phyloP scores from a whole-genome alignment of 30 jellyfish, hydroid and myxozoan species.

The Phacellophora camtschatica region DNA sequence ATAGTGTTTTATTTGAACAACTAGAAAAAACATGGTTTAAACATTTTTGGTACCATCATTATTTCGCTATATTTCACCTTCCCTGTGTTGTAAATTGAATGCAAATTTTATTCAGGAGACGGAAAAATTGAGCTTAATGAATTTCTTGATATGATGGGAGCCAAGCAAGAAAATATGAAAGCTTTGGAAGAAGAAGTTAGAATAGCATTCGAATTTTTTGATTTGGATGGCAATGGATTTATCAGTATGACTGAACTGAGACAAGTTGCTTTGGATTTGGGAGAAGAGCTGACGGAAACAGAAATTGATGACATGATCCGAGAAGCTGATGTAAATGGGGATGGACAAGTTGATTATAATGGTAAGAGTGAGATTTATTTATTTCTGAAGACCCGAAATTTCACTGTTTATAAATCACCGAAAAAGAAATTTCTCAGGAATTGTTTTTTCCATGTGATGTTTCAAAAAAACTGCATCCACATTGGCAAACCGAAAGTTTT shows the following conservation, averaged over 20 bases:
- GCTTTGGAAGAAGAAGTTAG: constrained; percentile 71
- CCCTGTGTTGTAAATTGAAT: too few relatives aligned
- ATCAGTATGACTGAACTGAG: constrained; percentile 74
- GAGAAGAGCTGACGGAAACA: constrained; percentile 80
- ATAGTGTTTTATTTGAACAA: too few relatives aligned
- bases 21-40: too few relatives aligned
- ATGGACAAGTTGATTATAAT: constrained; percentile 80
- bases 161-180: constrained; percentile 52
- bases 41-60: too few relatives aligned
- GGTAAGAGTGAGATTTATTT: too few relatives aligned
- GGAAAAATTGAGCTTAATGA: constrained; percentile 66
- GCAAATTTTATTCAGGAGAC: constrained; percentile 60
- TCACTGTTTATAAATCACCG: too few relatives aligned
- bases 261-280: constrained; percentile 67
- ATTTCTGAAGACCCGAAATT: too few relatives aligned
- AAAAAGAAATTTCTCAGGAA: too few relatives aligned
- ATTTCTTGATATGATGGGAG: constrained; percentile 78
- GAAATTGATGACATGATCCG: constrained; percentile 88
- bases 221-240: constrained; percentile 86
- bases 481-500: too few relatives aligned
- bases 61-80: too few relatives aligned
- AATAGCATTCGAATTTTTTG: constrained; percentile 77
- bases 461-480: too few relatives aligned
- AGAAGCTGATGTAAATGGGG: constrained; percentile 92
- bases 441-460: too few relatives aligned